Percentiles rank a stretch among this genome's conserved stretches.
Conservation (phyloP, 2,113 vertebrate species). For the Oncorhynchus tshawytscha region DNA sequence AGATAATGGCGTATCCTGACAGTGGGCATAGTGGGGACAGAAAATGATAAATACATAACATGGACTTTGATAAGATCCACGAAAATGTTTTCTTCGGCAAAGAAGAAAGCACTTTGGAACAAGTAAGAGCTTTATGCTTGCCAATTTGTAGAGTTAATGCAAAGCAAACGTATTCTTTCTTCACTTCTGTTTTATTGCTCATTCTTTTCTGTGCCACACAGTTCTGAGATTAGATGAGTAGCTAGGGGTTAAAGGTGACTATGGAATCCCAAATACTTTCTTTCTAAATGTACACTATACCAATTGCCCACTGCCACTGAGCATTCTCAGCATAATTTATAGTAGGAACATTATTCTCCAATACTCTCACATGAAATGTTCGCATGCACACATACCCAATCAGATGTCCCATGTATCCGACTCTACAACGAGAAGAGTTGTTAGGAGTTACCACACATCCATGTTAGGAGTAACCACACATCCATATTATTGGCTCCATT, state of each 20-base stretch:
- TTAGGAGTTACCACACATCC: slow-evolving; percentile 38
- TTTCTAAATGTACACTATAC: not conserved
- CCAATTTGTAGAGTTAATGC: slow-evolving; percentile 12
- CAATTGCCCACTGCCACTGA: no score
- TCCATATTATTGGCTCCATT: slow-evolving; percentile 44
- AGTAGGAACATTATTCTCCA: not conserved
- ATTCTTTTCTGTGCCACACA: not conserved
- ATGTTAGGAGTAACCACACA: slow-evolving; percentile 34
- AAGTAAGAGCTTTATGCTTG: slow-evolving; percentile 17
- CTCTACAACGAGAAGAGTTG: not conserved
- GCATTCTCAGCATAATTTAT: no score
- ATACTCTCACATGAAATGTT: not conserved
- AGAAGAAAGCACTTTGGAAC: slow-evolving; percentile 44
- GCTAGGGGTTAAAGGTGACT: not conserved
- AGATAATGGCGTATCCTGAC: not conserved
- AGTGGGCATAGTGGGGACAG: slow-evolving; percentile 8
- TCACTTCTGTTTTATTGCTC: not conserved
- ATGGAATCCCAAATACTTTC: not conserved
- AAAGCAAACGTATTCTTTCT: slow-evolving; percentile 3
- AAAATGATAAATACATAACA: slow-evolving; percentile 49
- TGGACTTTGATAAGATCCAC: slow-evolving; percentile 40
- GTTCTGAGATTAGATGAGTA: not conserved
- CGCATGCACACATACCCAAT: not conserved
- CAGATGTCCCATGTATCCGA: not conserved
- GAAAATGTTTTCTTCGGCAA: slow-evolving; percentile 37